Evolutionary conservation across 2,888 invertebrate genomes (phyloP).

Genomic region (Drosophila testacea): DNA sequence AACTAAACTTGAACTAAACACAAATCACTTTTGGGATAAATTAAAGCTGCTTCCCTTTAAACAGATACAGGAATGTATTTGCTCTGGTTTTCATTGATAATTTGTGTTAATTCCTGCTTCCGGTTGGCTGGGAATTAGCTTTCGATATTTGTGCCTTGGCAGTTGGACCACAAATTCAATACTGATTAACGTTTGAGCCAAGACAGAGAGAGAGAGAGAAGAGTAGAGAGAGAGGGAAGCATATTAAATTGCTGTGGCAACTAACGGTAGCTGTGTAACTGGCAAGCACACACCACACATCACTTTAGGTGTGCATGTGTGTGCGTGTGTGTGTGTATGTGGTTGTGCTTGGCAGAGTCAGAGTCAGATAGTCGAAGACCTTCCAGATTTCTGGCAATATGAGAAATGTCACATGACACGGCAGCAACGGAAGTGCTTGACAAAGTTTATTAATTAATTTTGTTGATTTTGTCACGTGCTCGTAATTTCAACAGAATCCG

Average conservation of each 20-base stretch:
- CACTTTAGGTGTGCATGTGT: neutral
- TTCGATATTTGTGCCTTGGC: conserved; percentile 40
- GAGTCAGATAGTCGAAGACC: conserved; percentile 19
- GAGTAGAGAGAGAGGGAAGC: conserved; percentile 2
- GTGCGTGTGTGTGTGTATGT: conserved; percentile 6
- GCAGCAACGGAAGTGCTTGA: conserved; percentile 70
- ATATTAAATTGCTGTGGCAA: conserved; percentile 34
- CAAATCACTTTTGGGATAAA: neutral
- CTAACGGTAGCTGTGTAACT: conserved; percentile 23
- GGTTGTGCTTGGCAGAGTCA: conserved; percentile 9
- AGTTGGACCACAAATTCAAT: conserved; percentile 49
- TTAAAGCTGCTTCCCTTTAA: conserved; percentile 2
- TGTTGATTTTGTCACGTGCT: conserved; percentile 80
- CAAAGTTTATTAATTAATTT: conserved; percentile 81
- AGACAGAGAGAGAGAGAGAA: conserved; percentile 4
- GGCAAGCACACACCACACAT: conserved; percentile 19
- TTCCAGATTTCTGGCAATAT: conserved; percentile 53
- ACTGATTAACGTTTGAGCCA: conserved; percentile 51
- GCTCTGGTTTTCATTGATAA: conserved; percentile 9
- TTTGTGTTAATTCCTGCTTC: conserved; percentile 16
- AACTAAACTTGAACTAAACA: neutral
- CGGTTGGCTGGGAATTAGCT: conserved; percentile 38
- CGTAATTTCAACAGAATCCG: conserved; percentile 72
- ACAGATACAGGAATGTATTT: neutral
- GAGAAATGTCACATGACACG: conserved; percentile 73